These are phyloP conservation scores for Melolontha melolontha DNA, from an alignment of 2,888 invertebrate genomes.

Conservation along the genomic window DNA sequence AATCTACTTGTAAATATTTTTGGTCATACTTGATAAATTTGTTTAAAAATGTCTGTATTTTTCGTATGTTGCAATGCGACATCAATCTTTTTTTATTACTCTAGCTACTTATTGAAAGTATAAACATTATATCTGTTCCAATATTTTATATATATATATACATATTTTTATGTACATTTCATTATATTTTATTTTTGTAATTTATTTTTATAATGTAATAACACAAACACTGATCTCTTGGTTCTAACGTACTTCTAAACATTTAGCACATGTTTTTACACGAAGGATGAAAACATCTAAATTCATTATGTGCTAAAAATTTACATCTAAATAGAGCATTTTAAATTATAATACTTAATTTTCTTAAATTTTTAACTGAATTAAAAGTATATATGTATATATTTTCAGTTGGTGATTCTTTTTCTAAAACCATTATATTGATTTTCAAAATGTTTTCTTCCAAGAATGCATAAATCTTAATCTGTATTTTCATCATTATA, in stretches of 20 bases:
- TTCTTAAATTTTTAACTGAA: background rate
- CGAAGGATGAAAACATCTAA: slow-evolving; percentile 30
- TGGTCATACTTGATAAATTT: slow-evolving; percentile 35
- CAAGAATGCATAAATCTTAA: no score
- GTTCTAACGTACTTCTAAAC: slow-evolving; percentile 40
- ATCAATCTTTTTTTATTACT: slow-evolving; percentile 17
- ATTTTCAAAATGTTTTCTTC: background rate
- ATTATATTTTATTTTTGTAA: slow-evolving; percentile 37
- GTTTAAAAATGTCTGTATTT: slow-evolving; percentile 37
- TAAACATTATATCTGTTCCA: slow-evolving; percentile 10
- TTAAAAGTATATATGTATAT: slow-evolving; percentile 9
- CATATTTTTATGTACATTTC: slow-evolving; percentile 38
- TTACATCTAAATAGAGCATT: background rate
- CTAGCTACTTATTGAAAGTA: slow-evolving; percentile 39
- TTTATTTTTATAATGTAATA: slow-evolving; percentile 36
- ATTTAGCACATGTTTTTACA: slow-evolving; percentile 36
- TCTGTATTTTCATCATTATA: no score
- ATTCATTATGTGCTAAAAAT: slow-evolving; percentile 8
- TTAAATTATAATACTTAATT: no score
- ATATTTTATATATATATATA: slow-evolving; percentile 20
- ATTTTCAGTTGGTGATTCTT: background rate
- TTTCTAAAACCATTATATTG: background rate
- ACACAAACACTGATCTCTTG: slow-evolving; percentile 41
- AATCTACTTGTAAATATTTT: slow-evolving; percentile 39
- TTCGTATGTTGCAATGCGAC: slow-evolving; percentile 42